These are phyloP conservation scores for Rotaria sp. DNA, from an alignment of 2,888 invertebrate genomes.

Conservation along the genomic window DNA sequence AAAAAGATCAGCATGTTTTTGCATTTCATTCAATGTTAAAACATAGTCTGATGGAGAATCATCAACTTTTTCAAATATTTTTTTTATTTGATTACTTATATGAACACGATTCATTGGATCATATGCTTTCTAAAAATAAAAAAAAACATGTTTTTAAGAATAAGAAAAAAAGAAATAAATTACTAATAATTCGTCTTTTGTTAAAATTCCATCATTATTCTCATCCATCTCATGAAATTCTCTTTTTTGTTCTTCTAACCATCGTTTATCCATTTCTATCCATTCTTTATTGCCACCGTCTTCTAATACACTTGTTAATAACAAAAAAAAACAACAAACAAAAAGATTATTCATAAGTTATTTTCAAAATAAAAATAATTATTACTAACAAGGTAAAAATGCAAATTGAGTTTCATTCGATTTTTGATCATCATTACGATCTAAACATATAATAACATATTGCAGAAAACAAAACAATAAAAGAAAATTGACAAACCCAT, in stretches of 20 bases:
- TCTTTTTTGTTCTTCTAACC: background rate
- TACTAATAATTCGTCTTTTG: background rate
- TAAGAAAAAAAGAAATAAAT: background rate
- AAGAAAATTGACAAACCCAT: background rate
- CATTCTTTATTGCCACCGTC: background rate
- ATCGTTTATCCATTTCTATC: background rate
- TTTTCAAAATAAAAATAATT: too few relatives aligned
- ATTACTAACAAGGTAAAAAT: background rate
- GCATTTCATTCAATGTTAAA: background rate
- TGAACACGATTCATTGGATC: background rate
- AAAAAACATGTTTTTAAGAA: too few relatives aligned
- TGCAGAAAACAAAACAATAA: background rate
- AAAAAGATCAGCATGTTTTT: background rate
- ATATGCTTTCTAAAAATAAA: background rate
- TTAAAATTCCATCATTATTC: background rate
- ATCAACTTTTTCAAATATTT: background rate
- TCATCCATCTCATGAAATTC: background rate
- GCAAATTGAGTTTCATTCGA: background rate
- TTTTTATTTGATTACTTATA: background rate
- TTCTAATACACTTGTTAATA: background rate
- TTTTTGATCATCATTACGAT: background rate
- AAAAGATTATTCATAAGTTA: too few relatives aligned
- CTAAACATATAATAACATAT: background rate
- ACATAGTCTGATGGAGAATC: background rate
- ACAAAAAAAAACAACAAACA: background rate